These are phyloP conservation scores for Pachymerium ferrugineum DNA, from an alignment of 2,888 invertebrate species.

Conservation along the genomic window DNA sequence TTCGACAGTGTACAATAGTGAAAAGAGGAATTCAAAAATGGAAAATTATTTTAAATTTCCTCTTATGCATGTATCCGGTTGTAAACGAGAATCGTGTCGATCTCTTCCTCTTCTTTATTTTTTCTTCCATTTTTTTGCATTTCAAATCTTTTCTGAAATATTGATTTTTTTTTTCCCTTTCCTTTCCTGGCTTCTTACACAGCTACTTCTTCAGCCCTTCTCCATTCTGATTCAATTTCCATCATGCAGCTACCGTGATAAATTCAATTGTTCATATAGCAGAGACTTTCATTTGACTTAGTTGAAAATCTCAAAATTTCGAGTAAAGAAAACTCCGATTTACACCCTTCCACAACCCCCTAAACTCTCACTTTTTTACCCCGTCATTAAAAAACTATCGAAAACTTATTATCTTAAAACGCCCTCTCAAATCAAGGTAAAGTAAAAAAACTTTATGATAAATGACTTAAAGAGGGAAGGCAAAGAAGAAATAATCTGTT, in stretches of 20 bases:
- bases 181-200: background rate
- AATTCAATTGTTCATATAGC: slow-evolving; percentile 15
- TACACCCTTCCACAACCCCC: background rate
- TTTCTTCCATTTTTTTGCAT: background rate
- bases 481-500: background rate
- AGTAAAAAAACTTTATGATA: background rate
- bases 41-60: background rate
- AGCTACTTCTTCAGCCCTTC: background rate
- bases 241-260: background rate
- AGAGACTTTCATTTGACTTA: background rate
- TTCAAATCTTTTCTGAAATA: background rate
- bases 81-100: background rate
- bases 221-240: slow-evolving; percentile 18
- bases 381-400: background rate
- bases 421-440: background rate
- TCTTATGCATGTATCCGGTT: background rate
- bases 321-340: background rate
- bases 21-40: too few species aligned
- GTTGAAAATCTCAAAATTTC: background rate
- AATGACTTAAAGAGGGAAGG: background rate
- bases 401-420: background rate
- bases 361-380: background rate
- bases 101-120: background rate
- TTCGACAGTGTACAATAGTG: too few species aligned
- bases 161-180: too few species aligned